Evolutionary conservation across 2,888 invertebrate genomes (phyloP).

Genomic region (Leucoptera coffeella): DNA sequence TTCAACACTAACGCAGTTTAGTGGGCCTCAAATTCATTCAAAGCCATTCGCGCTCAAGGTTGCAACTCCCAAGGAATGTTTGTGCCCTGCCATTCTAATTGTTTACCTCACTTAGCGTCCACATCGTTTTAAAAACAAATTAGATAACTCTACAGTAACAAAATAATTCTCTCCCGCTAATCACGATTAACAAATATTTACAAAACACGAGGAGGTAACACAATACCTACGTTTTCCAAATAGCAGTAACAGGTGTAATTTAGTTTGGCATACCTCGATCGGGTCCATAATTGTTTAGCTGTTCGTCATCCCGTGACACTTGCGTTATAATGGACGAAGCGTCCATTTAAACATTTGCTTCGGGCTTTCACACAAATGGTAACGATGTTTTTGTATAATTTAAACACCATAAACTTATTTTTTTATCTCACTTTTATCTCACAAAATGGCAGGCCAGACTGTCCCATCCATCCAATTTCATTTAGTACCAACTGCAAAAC

Average conservation of each 20-base stretch:
- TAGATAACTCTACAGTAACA: too few species aligned
- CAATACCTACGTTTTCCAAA: constrained; percentile 38
- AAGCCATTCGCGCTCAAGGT: constrained; percentile 37
- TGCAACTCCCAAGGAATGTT: constrained; percentile 26
- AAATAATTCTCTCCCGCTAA: too few species aligned
- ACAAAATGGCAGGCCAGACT: constrained; percentile 51
- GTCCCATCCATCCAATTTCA: constrained; percentile 30
- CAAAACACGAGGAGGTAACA: constrained; percentile 34
- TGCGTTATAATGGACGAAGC: constrained; percentile 98
- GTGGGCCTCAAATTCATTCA: constrained; percentile 16
- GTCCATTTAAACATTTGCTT: constrained; percentile 75
- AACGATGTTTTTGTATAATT: constrained; percentile 41
- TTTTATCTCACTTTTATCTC: constrained; percentile 51
- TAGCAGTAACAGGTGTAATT: constrained; percentile 51
- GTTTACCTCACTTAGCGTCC: constrained; percentile 45
- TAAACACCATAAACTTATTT: constrained; percentile 54
- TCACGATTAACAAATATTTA: constrained; percentile 31
- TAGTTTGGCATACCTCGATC: constrained; percentile 77
- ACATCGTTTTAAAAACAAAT: too few species aligned
- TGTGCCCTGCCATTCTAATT: constrained; percentile 37
- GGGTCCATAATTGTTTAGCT: constrained; percentile 84
- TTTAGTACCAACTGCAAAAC: constrained; percentile 26
- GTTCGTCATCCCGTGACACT: constrained; percentile 96
- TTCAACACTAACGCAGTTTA: constrained; percentile 8
- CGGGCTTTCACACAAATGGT: constrained; percentile 45